phyloP scores from a whole-genome alignment of 2,113 vertebrate species.

The Pithys albifrons region DNA sequence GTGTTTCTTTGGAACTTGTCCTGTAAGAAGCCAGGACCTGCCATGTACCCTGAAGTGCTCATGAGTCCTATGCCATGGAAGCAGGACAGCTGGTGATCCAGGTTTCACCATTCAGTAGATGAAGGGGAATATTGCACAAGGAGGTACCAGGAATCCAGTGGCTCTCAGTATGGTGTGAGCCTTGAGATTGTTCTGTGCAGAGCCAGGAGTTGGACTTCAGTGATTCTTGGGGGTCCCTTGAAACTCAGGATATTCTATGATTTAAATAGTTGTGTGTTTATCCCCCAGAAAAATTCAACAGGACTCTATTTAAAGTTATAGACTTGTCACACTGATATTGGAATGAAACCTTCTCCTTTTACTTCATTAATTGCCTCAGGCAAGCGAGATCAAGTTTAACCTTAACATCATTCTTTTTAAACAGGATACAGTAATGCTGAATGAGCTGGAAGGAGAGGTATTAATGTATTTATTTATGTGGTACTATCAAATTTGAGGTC shows the following conservation, averaged over 20 bases:
- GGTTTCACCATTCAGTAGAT: neutral
- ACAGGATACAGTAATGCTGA: neutral
- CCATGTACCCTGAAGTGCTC: neutral
- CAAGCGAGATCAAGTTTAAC: neutral
- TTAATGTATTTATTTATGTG: neutral
- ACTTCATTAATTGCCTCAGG: neutral
- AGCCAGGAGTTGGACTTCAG: neutral
- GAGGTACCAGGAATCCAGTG: neutral
- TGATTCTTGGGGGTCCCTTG: neutral
- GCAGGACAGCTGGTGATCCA: neutral
- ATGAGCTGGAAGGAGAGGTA: neutral
- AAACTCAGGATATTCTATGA: neutral
- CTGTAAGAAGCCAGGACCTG: neutral
- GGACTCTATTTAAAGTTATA: neutral
- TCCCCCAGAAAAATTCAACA: neutral
- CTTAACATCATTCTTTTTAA: neutral
- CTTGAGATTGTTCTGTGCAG: neutral
- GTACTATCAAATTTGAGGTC: neutral
- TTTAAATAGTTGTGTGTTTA: neutral
- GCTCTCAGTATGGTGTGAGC: neutral
- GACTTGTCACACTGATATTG: neutral
- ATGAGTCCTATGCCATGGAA: neutral
- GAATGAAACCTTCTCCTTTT: neutral
- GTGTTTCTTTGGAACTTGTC: neutral
- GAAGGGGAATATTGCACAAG: neutral